phyloP scores from a whole-genome alignment of 2,888 invertebrate genomes.

The Drosophila quinaria region DNA sequence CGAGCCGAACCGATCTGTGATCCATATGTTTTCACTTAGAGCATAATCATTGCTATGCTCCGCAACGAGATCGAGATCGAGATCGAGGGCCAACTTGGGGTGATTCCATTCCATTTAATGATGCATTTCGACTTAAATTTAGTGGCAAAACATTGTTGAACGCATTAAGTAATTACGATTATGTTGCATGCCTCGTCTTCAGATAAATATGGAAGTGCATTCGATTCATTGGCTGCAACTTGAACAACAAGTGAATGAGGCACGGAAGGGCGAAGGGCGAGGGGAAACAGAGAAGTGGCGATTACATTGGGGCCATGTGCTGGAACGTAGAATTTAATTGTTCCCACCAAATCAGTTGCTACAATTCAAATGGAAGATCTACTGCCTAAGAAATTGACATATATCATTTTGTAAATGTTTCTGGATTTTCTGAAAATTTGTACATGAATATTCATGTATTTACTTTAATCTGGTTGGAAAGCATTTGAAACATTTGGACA shows the following conservation, averaged over 20 bases:
- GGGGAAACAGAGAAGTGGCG: neutral
- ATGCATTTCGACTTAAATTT: constrained; percentile 71
- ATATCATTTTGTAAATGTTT: constrained; percentile 1
- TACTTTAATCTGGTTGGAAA: constrained; percentile 35
- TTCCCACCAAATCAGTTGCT: constrained; percentile 48
- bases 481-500: constrained; percentile 11
- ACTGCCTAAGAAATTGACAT: constrained; percentile 15
- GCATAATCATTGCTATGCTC: constrained; percentile 52
- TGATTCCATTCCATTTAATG: constrained; percentile 47
- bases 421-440: neutral
- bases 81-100: constrained; percentile 2
- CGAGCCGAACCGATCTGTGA: constrained; percentile 42
- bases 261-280: neutral
- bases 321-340: constrained; percentile 21
- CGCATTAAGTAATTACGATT: constrained; percentile 70
- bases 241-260: constrained; percentile 32
- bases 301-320: constrained; percentile 37
- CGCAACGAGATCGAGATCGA: neutral
- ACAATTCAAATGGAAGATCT: constrained; percentile 15
- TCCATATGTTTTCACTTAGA: constrained; percentile 72
- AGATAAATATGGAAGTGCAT: constrained; percentile 44
- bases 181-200: constrained; percentile 42
- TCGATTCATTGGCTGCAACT: constrained; percentile 55
- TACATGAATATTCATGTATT: constrained; percentile 29
- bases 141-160: constrained; percentile 66